Percentiles rank a stretch among this genome's conserved stretches.
Evolutionary conservation across 2,797 vertebrate genomes (phyloP).

Genomic region (Eptatretus atami): DNA sequence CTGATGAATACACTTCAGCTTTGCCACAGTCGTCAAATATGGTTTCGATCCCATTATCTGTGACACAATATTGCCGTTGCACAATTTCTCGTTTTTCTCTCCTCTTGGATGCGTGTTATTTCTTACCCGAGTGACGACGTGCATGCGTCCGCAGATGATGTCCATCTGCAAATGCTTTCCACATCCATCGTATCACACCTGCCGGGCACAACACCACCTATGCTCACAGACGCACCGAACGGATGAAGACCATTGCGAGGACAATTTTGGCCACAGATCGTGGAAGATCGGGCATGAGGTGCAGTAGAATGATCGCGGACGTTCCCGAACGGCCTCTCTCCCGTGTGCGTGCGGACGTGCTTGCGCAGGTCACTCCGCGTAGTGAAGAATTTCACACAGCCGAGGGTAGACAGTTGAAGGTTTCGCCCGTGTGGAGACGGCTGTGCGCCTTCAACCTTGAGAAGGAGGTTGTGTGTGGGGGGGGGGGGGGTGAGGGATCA

Average conservation of each 20-base stretch:
- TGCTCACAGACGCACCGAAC: too few relatives aligned
- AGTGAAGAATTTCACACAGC: constrained; percentile 1
- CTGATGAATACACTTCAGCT: too few relatives aligned
- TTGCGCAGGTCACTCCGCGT: not conserved
- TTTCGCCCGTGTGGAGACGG: constrained; percentile 1
- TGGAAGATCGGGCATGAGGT: too few relatives aligned
- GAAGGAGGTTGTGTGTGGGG: not conserved
- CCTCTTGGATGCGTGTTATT: not conserved
- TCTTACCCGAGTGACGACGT: constrained; percentile 1
- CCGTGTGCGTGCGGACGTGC: constrained; percentile 58
- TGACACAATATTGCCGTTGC: too few relatives aligned
- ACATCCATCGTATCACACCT: constrained; percentile 1
- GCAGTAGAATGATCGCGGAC: too few relatives aligned
- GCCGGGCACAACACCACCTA: not conserved
- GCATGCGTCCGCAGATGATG: constrained; percentile 1
- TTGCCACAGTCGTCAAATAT: too few relatives aligned
- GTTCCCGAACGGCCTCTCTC: constrained; percentile 11
- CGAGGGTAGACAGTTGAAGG: not conserved
- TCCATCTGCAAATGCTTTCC: not conserved
- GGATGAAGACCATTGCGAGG: too few relatives aligned
- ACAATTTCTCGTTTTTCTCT: too few relatives aligned
- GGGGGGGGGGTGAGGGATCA: not conserved
- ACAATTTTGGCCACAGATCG: too few relatives aligned
- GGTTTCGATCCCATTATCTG: too few relatives aligned
- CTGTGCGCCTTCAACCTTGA: not conserved